Percentiles rank a stretch among this genome's conserved stretches.
These are phyloP conservation scores for Cephus rjabovi DNA, from an alignment of 2,888 invertebrate genomes.

Conservation along the genomic window DNA sequence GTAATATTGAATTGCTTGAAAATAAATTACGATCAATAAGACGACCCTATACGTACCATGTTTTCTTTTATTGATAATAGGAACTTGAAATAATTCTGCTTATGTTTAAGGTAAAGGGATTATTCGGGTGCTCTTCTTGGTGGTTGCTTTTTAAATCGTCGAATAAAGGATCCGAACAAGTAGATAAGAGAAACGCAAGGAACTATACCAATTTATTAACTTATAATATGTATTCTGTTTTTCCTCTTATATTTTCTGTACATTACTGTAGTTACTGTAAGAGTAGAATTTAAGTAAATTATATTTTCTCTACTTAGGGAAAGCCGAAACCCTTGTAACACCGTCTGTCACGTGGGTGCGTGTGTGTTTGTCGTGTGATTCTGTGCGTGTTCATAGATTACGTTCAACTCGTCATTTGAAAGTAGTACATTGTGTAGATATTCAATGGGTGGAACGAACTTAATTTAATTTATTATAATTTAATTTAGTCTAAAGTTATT, in stretches of 20 bases:
- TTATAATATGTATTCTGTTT: neutral
- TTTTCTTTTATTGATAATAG: neutral
- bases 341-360: neutral
- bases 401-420: slow-evolving; percentile 1
- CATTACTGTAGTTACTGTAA: neutral
- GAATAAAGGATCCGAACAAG: neutral
- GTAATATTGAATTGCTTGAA: neutral
- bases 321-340: neutral
- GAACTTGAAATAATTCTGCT: neutral
- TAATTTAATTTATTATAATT: neutral
- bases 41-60: neutral
- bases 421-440: slow-evolving; percentile 1
- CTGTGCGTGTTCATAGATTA: neutral
- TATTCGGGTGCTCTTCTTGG: neutral
- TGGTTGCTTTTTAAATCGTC: neutral
- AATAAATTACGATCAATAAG: neutral
- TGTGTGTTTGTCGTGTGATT: neutral
- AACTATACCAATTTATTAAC: neutral
- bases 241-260: neutral
- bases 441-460: neutral
- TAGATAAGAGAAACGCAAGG: neutral
- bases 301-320: slow-evolving; percentile 29
- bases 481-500: neutral
- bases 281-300: slow-evolving; percentile 7
- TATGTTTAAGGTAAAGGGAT: neutral